These are phyloP conservation scores for Heliothis virescens DNA, from an alignment of 1,140 invertebrate genomes.

Conservation along the genomic window DNA sequence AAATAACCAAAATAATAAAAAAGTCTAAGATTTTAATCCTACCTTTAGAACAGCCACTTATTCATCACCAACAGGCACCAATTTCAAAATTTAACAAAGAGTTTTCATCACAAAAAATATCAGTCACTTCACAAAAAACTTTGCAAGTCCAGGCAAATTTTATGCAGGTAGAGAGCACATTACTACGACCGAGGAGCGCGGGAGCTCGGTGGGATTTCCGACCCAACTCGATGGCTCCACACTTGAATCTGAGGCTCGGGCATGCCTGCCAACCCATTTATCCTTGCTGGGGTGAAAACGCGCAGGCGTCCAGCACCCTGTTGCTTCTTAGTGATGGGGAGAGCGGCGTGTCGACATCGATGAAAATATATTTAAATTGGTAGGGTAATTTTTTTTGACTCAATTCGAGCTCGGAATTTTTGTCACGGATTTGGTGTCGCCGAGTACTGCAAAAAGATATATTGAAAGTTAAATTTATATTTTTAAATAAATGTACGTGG, in stretches of 20 bases:
- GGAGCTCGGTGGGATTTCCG: slow-evolving; percentile 40
- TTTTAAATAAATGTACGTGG: neutral
- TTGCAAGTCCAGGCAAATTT: slow-evolving; percentile 30
- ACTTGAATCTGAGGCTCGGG: slow-evolving; percentile 71
- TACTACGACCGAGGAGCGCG: slow-evolving; percentile 58
- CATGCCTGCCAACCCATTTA: slow-evolving; percentile 73
- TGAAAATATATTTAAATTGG: slow-evolving; percentile 26
- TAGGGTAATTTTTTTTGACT: neutral
- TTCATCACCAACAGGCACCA: slow-evolving; percentile 50
- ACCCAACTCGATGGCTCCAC: slow-evolving; percentile 55
- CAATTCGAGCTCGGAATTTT: neutral
- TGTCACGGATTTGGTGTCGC: neutral
- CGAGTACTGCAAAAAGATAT: no score
- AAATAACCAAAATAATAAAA: neutral
- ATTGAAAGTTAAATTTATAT: neutral
- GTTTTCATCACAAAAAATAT: slow-evolving; percentile 42
- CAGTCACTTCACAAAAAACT: slow-evolving; percentile 52
- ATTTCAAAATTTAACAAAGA: slow-evolving; percentile 6
- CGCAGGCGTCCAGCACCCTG: slow-evolving; percentile 84
- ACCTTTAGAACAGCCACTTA: slow-evolving; percentile 19
- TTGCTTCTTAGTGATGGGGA: slow-evolving; percentile 75
- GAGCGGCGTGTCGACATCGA: slow-evolving; percentile 60
- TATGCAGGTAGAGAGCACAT: slow-evolving; percentile 63
- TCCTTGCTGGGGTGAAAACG: slow-evolving; percentile 71
- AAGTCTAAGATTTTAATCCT: slow-evolving; percentile 1